phyloP scores from a whole-genome alignment of 2,113 vertebrate genomes.

The Burhinus oedicnemus region DNA sequence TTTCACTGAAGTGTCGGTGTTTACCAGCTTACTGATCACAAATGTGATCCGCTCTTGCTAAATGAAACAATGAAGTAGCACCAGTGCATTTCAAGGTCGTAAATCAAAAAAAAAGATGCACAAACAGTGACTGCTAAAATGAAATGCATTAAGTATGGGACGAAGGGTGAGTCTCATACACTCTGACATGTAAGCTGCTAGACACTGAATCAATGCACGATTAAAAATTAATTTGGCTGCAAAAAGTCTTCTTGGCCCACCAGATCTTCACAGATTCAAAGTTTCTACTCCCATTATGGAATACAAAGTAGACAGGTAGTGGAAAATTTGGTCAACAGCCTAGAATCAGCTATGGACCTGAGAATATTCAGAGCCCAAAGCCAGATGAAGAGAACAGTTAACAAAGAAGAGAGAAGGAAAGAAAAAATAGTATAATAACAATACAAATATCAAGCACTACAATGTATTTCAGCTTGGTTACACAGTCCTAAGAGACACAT shows the following conservation, averaged over 20 bases:
- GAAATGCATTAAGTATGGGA: neutral
- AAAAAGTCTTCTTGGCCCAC: neutral
- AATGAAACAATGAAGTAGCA: neutral
- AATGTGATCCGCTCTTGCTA: neutral
- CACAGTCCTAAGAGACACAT: neutral
- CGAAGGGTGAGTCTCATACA: neutral
- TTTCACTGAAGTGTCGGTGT: fast-evolving
- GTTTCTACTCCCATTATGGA: neutral
- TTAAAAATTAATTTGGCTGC: neutral
- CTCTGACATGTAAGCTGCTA: neutral
- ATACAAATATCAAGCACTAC: neutral
- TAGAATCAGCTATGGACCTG: neutral
- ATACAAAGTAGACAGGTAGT: neutral
- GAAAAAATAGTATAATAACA: neutral
- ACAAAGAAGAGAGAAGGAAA: neutral
- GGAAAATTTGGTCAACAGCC: neutral
- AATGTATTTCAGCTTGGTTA: neutral
- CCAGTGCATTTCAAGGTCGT: neutral
- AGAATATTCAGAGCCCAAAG: neutral
- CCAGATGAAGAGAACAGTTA: neutral
- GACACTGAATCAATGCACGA: neutral
- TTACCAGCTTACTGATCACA: neutral
- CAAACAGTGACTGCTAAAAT: neutral
- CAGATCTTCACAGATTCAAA: neutral
- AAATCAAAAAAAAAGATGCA: neutral